Evolutionary conservation across 2,888 invertebrate genomes (phyloP).

Genomic region (Seira ritae): DNA sequence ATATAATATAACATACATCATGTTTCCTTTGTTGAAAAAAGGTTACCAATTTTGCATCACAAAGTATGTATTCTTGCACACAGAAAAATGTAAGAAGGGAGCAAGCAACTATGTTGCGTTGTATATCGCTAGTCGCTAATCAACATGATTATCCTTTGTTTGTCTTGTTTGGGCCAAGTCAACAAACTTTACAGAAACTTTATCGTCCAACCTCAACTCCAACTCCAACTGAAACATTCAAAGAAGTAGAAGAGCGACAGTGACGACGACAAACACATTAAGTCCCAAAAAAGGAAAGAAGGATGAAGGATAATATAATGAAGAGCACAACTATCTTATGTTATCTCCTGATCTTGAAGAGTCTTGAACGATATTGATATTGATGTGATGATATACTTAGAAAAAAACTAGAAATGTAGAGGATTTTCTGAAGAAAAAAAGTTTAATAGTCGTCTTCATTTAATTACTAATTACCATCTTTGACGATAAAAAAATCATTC

Average conservation of each 20-base stretch:
- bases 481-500: too few species aligned
- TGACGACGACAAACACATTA: neutral
- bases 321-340: neutral
- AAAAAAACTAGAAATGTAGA: too few species aligned
- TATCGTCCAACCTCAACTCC: conserved; percentile 9
- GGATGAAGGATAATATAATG: neutral
- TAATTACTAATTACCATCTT: too few species aligned
- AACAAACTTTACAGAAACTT: conserved; percentile 59
- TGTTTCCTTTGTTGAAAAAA: neutral
- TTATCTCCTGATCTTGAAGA: neutral
- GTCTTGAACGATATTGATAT: too few species aligned
- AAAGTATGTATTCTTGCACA: too few species aligned
- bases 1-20: neutral
- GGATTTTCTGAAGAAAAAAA: too few species aligned
- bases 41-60: too few species aligned
- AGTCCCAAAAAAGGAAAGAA: conserved; percentile 3
- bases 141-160: conserved; percentile 50
- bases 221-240: neutral
- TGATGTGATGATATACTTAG: too few species aligned
- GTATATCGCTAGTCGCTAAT: too few species aligned
- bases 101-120: neutral
- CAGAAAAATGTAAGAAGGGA: too few species aligned
- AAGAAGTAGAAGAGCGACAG: neutral
- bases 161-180: conserved; percentile 47
- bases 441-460: too few species aligned